Conservation (phyloP, 1,140 invertebrate genomes). For the Drosophila erecta region DNA sequence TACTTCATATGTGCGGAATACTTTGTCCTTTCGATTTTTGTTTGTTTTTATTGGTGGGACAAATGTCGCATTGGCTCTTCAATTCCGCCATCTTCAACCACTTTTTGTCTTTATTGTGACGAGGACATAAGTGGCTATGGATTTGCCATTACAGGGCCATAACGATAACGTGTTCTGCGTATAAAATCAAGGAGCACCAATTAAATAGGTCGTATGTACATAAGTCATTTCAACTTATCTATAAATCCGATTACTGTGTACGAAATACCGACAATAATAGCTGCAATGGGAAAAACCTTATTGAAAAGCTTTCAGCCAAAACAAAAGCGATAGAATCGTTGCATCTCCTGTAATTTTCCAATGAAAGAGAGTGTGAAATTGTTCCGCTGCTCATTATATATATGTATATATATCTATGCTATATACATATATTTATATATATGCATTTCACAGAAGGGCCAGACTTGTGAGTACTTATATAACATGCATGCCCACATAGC, state of each 20-base stretch:
- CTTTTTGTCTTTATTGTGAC: background rate
- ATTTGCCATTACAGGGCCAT: slow-evolving; percentile 7
- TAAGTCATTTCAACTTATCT: background rate
- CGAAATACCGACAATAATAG: slow-evolving; percentile 15
- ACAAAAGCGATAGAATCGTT: slow-evolving; percentile 13
- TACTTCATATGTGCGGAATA: background rate
- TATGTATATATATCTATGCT: background rate
- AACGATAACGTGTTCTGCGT: slow-evolving; percentile 20
- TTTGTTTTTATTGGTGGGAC: slow-evolving; percentile 71
- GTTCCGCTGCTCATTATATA: slow-evolving; percentile 40
- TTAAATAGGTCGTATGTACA: slow-evolving; percentile 1
- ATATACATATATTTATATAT: background rate
- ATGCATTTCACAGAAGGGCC: background rate
- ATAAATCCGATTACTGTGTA: slow-evolving; percentile 50
- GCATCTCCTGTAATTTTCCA: slow-evolving; percentile 38
- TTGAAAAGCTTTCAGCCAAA: slow-evolving; percentile 33
- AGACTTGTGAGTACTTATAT: background rate
- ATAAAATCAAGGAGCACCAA: background rate
- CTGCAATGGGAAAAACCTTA: slow-evolving; percentile 1
- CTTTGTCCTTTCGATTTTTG: slow-evolving; percentile 15
- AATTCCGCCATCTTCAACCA: slow-evolving; percentile 21
- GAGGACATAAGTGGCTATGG: background rate
- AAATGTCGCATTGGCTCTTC: slow-evolving; percentile 57
- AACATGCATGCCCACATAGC: slow-evolving; percentile 1
- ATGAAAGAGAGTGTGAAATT: slow-evolving; percentile 52